phyloP scores from a whole-genome alignment of 1,140 invertebrate species.

The Phymorhynchus buccinoides region DNA sequence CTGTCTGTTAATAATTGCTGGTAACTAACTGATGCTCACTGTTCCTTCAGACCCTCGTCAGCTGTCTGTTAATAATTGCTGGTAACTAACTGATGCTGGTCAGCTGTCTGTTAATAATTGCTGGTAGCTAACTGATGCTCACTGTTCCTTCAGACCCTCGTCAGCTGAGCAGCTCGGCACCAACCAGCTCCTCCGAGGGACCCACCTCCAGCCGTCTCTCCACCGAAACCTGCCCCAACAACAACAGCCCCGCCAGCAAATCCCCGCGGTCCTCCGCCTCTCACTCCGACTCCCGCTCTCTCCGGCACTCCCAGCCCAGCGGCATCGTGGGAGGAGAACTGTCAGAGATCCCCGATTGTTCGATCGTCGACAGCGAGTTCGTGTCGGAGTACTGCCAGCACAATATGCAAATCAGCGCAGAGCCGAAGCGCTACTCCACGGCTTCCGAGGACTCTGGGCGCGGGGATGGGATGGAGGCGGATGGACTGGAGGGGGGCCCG shows the following conservation, averaged over 20 bases:
- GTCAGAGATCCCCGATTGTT: constrained; percentile 73
- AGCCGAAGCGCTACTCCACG: constrained; percentile 57
- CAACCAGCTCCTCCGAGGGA: constrained; percentile 28
- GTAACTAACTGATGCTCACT: too few species aligned
- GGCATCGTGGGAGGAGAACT: constrained; percentile 79
- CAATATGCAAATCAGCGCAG: constrained; percentile 68
- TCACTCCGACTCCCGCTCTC: constrained; percentile 27
- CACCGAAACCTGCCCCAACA: constrained; percentile 37
- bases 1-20: too few species aligned
- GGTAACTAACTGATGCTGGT: too few species aligned
- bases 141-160: constrained; percentile 36
- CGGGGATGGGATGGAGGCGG: constrained; percentile 13
- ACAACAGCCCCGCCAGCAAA: constrained; percentile 42
- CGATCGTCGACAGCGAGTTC: constrained; percentile 67
- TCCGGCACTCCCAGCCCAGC: constrained; percentile 38
- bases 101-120: too few species aligned
- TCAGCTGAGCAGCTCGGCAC: constrained; percentile 37
- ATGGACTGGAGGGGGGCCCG: constrained; percentile 47
- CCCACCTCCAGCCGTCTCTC: constrained; percentile 43
- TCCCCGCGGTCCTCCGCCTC: constrained; percentile 19
- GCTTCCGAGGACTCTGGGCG: constrained; percentile 53
- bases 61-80: too few species aligned
- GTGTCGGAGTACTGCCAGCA: constrained; percentile 72
- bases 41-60: too few species aligned
- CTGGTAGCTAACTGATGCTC: too few species aligned